Base-by-base conservation (phyloP, 2,888 invertebrate genomes). In the Alsophila aescularia region DNA sequence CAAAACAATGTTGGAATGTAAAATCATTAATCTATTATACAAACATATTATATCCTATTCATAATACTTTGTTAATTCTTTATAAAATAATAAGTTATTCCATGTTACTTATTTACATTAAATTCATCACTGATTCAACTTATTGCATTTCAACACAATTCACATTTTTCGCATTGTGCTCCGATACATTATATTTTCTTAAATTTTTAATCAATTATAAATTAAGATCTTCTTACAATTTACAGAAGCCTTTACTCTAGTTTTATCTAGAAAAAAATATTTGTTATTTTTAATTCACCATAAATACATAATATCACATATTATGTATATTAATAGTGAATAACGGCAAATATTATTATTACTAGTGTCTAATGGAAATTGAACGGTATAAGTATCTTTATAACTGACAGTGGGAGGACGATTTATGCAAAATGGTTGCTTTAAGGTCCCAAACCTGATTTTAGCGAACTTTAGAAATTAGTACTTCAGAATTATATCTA, bases 21-120 rank as follows among this genome's bases (percentile, higher is more conserved):
- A 53, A 54, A 57, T 24, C 1, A 24, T 24, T 24, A 24, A 1
- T 24, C 24, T 24, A 24, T 24, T 24, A 24, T 8, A 24, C 7
- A 24, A 50, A 35, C 41, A 13, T 39, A 24, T 32, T 43, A 47
- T 59, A 60, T 55, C 27, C 48, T 64, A 64, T 58, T 55, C 48
- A 55, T 61, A 59, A 55, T 58, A 61, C 57, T 57, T 61, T 56
- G 52, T 51, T 42, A 48, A 45, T 42, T 57, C 2, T 54, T 48
- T 44, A 51, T 39, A 49, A 55, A 45, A 56, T 45, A 58, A 56
- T 49, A 60, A 49, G 21, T 54, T 54, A 49, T 21, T 40, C 9
- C 34, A 35, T 52, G 42, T 52, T 40, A 32, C 18, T 47, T 62
- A 62, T 62, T 27, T 56, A 64, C 62, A 62, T 41, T 60, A 49